Percentiles rank a stretch among this genome's conserved stretches.
phyloP scores from a whole-genome alignment of 2,888 invertebrate genomes.

The Leuctra nigra region DNA sequence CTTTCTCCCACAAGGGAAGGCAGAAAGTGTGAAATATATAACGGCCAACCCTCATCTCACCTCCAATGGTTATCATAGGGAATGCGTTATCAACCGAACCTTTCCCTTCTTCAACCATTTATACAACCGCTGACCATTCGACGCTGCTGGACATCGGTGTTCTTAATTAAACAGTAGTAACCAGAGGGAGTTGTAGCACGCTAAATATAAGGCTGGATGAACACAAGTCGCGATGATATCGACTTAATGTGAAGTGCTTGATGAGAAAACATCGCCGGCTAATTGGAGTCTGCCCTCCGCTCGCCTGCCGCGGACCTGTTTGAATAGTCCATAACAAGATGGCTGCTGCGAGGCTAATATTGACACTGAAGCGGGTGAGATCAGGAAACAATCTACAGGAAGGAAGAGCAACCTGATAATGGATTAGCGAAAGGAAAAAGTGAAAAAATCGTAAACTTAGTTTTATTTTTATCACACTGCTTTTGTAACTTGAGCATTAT shows the following conservation, averaged over 20 bases:
- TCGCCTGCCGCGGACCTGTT: neutral
- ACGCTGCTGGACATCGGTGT: neutral
- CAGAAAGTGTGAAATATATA: too few species aligned
- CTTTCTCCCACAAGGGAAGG: too few species aligned
- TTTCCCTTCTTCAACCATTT: neutral
- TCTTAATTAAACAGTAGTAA: conserved; percentile 3
- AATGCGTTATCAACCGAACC: neutral
- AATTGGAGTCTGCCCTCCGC: conserved; percentile 16
- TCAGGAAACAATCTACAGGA: too few species aligned
- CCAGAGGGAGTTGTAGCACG: too few species aligned
- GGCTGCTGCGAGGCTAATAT: neutral
- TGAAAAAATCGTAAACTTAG: too few species aligned
- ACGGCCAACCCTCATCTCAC: too few species aligned
- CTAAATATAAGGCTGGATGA: too few species aligned
- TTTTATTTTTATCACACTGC: too few species aligned
- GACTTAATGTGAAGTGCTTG: conserved; percentile 23
- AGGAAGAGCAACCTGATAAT: too few species aligned
- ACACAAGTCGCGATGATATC: too few species aligned
- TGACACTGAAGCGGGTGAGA: neutral
- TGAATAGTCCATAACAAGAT: conserved; percentile 2
- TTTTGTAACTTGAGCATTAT: too few species aligned
- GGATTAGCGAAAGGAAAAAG: too few species aligned
- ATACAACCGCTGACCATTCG: neutral
- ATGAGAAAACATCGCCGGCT: conserved; percentile 21
- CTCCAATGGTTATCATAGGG: conserved; percentile 3